Percentiles rank a stretch among this genome's conserved stretches.
phyloP scores from a whole-genome alignment of 2,113 vertebrate genomes.

The Desmodus rotundus region DNA sequence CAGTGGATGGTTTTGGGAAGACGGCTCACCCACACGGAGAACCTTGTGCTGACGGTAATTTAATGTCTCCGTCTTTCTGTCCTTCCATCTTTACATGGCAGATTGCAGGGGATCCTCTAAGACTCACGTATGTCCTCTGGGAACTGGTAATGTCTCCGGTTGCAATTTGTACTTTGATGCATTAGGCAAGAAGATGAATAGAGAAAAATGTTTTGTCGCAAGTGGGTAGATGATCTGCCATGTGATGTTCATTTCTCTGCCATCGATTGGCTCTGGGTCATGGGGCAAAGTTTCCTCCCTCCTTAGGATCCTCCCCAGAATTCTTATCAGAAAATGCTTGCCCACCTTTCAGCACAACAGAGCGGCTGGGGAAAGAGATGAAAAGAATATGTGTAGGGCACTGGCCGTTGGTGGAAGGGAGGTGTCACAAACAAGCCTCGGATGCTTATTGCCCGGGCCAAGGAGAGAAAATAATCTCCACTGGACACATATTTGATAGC shows the following conservation, averaged over 20 bases:
- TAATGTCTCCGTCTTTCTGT: not conserved
- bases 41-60: not conserved
- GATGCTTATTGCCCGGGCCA: not conserved
- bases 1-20: not conserved
- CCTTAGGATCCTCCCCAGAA: not conserved
- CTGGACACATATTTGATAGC: not conserved
- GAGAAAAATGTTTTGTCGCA: not conserved
- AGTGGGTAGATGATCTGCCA: not conserved
- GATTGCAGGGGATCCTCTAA: not conserved
- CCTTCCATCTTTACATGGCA: not conserved
- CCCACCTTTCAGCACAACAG: not conserved
- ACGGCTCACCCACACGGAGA: not conserved
- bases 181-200: not conserved
- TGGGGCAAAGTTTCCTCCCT: not conserved
- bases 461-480: not conserved
- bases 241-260: not conserved
- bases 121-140: not conserved
- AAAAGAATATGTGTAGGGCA: not conserved
- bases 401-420: not conserved
- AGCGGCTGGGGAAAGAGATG: not conserved
- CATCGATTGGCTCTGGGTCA: not conserved
- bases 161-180: not conserved
- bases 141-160: not conserved
- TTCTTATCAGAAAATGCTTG: conserved; percentile 20
- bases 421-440: conserved; percentile 16